Percentiles rank a stretch among this genome's conserved stretches.
Conservation (phyloP, 1,140 invertebrate genomes). For the Arion vulgaris region DNA sequence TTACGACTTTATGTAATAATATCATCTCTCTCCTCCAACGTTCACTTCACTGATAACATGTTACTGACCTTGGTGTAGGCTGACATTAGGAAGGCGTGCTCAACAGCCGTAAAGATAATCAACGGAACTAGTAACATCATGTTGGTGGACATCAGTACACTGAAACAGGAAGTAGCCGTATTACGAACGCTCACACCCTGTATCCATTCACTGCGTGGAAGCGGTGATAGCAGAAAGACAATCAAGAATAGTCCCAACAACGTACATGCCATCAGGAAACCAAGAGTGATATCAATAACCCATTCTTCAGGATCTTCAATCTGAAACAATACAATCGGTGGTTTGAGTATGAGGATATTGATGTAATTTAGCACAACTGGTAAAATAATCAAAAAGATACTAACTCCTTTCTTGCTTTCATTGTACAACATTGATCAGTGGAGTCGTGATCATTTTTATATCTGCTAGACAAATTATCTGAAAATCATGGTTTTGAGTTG, state of each 20-base stretch:
- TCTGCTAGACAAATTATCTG: too few species aligned
- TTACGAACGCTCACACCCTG: conserved; percentile 20
- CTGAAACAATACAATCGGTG: too few species aligned
- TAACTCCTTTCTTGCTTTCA: too few species aligned
- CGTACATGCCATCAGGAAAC: conserved; percentile 43
- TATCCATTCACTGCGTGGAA: conserved; percentile 48
- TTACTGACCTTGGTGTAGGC: conserved; percentile 53
- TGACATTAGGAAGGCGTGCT: conserved; percentile 50
- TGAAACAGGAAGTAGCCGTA: conserved; percentile 47
- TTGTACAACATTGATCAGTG: too few species aligned
- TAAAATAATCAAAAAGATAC: too few species aligned
- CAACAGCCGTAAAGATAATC: conserved; percentile 51
- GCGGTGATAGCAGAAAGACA: conserved; percentile 43
- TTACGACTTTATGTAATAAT: too few species aligned
- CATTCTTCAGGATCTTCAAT: conserved; percentile 42
- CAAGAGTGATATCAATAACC: conserved; percentile 47
- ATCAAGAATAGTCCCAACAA: conserved; percentile 48
- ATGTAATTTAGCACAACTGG: too few species aligned
- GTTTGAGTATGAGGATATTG: neutral
- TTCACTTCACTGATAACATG: too few species aligned
- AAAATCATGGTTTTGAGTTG: too few species aligned
- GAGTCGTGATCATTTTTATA: too few species aligned
- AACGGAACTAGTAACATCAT: conserved; percentile 53
- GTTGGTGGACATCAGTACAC: conserved; percentile 44
- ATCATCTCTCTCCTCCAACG: too few species aligned